Evolutionary conservation across 2,888 invertebrate species (phyloP), one percentile per base, ranked within the genome.

Genomic region (Allacma fusca): DNA sequence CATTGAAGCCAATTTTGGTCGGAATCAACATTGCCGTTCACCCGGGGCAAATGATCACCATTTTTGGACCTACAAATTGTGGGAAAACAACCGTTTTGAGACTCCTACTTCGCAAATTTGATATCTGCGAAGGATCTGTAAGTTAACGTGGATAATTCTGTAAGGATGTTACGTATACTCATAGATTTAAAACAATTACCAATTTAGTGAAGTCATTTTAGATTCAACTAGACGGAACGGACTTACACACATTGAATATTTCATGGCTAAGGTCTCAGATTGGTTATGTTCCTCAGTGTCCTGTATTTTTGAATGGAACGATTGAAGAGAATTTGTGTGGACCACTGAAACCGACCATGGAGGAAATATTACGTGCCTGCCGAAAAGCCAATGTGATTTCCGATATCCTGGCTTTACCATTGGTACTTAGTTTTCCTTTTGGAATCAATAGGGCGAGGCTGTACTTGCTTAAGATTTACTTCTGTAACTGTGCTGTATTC

Each of bases 251-350:
- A 7, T 69, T 79, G 23, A 80, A 79, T 50, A 67, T 81, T 2
- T 65, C 64, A n/a, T 82, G 82, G 82, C 70, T 80, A 5, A 50
- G 82, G 1, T 65, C 68, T 19, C 80, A 82, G 72, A 74, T 81
- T 7, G 75, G 74, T 1, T 40, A 65, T 12, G 57, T 82, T 1
- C 43, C 78, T 13, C 75, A 82, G 65, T 68, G 75, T 23, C 78
- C 79, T 1, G 65, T 75, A 0, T 44, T 82, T 1, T 78, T 81
- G 40, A 80, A 79, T 19, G 76, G 68, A 1, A 81, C 80, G 2
- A 72, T 82, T 50, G 78, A 77, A 19, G 80, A 81, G 68, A 82
- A 82, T 67, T 65, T 82, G 50, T 62, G 62, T 24, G 62, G 70
- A 9, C 79, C 80, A 62, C 40, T 59, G 13, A n/a, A 57, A 24